Conservation (phyloP, 1,140 invertebrate genomes). For the Mycetomoellerius zeteki region DNA sequence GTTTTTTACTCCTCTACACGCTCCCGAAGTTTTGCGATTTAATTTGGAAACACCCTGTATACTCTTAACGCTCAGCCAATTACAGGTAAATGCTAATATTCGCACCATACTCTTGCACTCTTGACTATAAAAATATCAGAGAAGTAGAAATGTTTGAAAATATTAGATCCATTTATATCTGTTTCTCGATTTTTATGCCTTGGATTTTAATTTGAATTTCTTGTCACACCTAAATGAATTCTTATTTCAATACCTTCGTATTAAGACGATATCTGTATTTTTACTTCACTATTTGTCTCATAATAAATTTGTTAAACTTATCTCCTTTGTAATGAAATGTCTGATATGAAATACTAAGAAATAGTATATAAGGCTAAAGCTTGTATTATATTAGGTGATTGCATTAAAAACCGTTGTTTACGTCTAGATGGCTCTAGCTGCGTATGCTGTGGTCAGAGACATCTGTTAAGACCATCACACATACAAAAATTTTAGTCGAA, state of each 20-base stretch:
- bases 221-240: constrained; percentile 13
- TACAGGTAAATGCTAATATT: constrained; percentile 86
- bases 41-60: too few relatives aligned
- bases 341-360: neutral
- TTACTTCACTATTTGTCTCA: constrained; percentile 44
- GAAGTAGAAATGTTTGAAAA: constrained; percentile 51
- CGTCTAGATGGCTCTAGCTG: too few relatives aligned
- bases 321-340: neutral
- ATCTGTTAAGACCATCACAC: too few relatives aligned
- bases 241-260: constrained; percentile 24
- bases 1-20: too few relatives aligned
- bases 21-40: too few relatives aligned
- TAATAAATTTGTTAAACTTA: constrained; percentile 32
- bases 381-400: too few relatives aligned
- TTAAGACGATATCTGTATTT: neutral
- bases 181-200: constrained; percentile 12
- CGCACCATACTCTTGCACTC: constrained; percentile 12
- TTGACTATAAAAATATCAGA: constrained; percentile 59
- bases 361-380: constrained; percentile 2
- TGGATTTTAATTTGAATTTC: constrained; percentile 28
- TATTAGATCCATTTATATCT: constrained; percentile 48
- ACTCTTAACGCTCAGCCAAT: constrained; percentile 94
- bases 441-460: too few relatives aligned
- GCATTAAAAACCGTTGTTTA: too few relatives aligned
- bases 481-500: too few relatives aligned